phyloP scores from a whole-genome alignment of 2,888 invertebrate genomes.

The Polydesmus complanatus region DNA sequence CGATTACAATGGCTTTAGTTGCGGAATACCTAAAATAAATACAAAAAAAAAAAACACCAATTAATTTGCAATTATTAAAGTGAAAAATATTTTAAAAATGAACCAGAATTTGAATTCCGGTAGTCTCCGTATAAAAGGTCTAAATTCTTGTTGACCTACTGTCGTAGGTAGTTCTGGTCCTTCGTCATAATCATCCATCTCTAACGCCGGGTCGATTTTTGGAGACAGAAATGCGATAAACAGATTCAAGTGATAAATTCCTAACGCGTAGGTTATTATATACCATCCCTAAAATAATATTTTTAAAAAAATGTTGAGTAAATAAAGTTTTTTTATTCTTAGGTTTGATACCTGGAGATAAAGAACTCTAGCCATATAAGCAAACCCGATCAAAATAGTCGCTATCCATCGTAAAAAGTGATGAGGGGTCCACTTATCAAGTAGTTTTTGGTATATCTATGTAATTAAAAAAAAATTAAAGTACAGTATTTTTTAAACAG shows the following conservation, averaged over 20 bases:
- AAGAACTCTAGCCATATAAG: constrained; percentile 68
- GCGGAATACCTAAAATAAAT: constrained; percentile 55
- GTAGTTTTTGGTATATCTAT: constrained; percentile 63
- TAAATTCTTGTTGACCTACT: constrained; percentile 88
- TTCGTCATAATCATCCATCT: constrained; percentile 61
- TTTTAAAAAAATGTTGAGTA: neutral
- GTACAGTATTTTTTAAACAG: neutral
- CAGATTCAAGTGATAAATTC: constrained; percentile 97
- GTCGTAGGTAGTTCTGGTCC: constrained; percentile 94
- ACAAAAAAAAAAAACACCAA: neutral
- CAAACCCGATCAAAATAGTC: constrained; percentile 50
- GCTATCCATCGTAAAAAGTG: constrained; percentile 64
- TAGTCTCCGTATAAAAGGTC: constrained; percentile 87
- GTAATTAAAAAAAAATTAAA: neutral
- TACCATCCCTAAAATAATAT: constrained; percentile 82
- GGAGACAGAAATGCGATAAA: constrained; percentile 99
- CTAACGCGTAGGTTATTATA: constrained; percentile 95
- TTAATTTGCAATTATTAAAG: neutral
- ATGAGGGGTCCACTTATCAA: constrained; percentile 78
- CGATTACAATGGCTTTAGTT: constrained; percentile 81
- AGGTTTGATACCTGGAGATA: constrained; percentile 51
- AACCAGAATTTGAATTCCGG: constrained; percentile 99
- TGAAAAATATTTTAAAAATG: constrained; percentile 12
- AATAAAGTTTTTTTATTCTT: neutral
- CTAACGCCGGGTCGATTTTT: constrained; percentile 93